Percentiles rank a stretch among this genome's conserved stretches.
Conservation (phyloP, 2,113 vertebrate species). For the Anguilla rostrata region DNA sequence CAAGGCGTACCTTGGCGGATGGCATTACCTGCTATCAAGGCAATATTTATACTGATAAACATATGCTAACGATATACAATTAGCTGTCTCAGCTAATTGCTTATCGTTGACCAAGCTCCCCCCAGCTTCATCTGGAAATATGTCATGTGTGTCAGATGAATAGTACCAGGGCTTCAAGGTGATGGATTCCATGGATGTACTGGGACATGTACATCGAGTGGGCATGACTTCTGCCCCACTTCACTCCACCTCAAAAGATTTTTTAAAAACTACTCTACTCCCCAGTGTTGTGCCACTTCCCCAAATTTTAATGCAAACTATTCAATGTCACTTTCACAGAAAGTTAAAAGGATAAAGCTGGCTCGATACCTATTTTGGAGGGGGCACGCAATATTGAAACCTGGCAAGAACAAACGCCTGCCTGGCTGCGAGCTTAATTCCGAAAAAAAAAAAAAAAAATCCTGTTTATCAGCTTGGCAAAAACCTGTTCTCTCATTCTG, state of each 20-base stretch:
- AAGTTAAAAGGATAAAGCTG: conserved; percentile 10
- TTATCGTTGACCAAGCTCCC: too few species aligned
- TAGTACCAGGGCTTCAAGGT: background rate
- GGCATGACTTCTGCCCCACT: background rate
- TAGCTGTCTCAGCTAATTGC: too few species aligned
- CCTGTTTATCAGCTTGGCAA: conserved; percentile 9
- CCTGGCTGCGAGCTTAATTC: background rate
- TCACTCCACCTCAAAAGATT: background rate
- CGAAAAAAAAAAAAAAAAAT: background rate
- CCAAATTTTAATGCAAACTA: conserved; percentile 27
- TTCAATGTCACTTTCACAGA: conserved; percentile 32
- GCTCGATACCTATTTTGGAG: background rate
- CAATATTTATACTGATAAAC: background rate
- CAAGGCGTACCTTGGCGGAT: too few species aligned
- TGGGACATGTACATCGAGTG: background rate
- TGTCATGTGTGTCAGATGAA: background rate
- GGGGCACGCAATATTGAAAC: conserved; percentile 1
- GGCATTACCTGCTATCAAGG: background rate
- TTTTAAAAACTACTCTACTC: background rate
- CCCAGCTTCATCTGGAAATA: background rate
- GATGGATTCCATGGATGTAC: background rate
- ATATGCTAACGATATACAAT: background rate
- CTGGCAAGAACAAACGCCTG: background rate
- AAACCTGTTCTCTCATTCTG: background rate
- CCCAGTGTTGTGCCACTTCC: conserved; percentile 5